Conservation (phyloP, 2,888 invertebrate genomes). For the Zaprionus obscuricornis region DNA sequence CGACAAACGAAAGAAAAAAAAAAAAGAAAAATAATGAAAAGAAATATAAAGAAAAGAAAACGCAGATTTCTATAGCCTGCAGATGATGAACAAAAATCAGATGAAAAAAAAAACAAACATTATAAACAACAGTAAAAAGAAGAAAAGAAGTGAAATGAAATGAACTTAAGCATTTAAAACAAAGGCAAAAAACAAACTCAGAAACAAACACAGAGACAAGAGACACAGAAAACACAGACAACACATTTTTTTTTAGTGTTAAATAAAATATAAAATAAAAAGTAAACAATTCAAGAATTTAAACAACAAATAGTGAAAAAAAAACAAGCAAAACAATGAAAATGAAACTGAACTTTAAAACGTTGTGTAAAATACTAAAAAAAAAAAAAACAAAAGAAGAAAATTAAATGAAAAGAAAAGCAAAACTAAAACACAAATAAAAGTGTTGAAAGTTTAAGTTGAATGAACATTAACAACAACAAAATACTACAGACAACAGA, state of each 20-base stretch:
- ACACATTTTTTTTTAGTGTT: conserved; percentile 11
- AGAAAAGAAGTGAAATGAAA: background rate
- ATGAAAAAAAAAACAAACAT: conserved; percentile 36
- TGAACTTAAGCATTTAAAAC: conserved; percentile 44
- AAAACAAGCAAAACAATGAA: conserved; percentile 12
- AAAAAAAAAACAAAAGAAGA: conserved; percentile 31
- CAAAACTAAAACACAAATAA: too few relatives aligned
- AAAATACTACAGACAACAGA: background rate
- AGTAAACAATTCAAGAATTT: conserved; percentile 70
- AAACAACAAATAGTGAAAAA: conserved; percentile 42
- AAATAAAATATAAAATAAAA: conserved; percentile 13
- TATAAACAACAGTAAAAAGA: too few relatives aligned
- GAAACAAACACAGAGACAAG: background rate
- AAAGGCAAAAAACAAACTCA: conserved; percentile 10
- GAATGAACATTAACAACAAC: conserved; percentile 16
- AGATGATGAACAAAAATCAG: conserved; percentile 33
- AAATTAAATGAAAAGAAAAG: too few relatives aligned
- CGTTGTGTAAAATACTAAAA: conserved; percentile 64
- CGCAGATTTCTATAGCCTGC: conserved; percentile 33
- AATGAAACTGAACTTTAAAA: conserved; percentile 31
- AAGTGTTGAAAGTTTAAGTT: conserved; percentile 48
- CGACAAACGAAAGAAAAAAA: too few relatives aligned
- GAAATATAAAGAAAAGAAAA: too few relatives aligned
- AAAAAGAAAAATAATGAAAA: conserved; percentile 9
- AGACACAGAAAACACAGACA: background rate